Evolutionary conservation across 2,888 invertebrate species (phyloP), one percentile per base, ranked within the genome.

Genomic region (Lamellibrachia columna): DNA sequence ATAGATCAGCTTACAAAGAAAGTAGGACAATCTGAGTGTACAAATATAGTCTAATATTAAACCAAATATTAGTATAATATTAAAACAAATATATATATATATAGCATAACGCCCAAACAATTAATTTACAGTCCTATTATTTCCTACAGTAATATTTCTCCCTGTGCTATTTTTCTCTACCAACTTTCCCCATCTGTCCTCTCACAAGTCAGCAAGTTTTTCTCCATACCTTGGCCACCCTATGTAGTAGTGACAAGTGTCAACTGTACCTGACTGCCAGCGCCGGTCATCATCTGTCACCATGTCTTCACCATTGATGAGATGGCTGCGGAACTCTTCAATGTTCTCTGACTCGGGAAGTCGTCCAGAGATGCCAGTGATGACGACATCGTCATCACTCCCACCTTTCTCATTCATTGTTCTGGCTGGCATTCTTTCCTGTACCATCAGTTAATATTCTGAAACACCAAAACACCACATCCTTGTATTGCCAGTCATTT

Each of bases 291-390:
- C 99, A 94, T 98, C 99, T 58, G 98, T 99, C 94, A 99, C 98
- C 97, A 99, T 98, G 96, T 99, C 99, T 91, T 98, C 97, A 92
- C 98, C 98, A 93, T 98, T 98, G 96, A 98, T 98, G 92, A 99
- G 97, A 96, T 99, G 98, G 95, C 98, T 97, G 95, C 98, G 98
- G 97, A 99, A 99, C 97, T 99, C 99, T 95, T 98, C 98, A 95
- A 99, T 98, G 96, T 97, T 98, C 95, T 98, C 97, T 94, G 98
- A 98, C 97, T 99, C 98, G 15, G 99, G 99, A 95, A 99, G 97
- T 94, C 99, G 96, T 92, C 97, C 97, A 55, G 97, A 97, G 90
- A 97, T 95, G 93, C 97, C 97, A 93, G 96, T 96, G 93, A 97
- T 96, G 92, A 97, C 97, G 92, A 97, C 93, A 11, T 94, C 92